Percentiles rank a stretch among this genome's conserved stretches.
Conservation (phyloP, 2,797 vertebrate genomes). For the Enteromius mattozi region DNA sequence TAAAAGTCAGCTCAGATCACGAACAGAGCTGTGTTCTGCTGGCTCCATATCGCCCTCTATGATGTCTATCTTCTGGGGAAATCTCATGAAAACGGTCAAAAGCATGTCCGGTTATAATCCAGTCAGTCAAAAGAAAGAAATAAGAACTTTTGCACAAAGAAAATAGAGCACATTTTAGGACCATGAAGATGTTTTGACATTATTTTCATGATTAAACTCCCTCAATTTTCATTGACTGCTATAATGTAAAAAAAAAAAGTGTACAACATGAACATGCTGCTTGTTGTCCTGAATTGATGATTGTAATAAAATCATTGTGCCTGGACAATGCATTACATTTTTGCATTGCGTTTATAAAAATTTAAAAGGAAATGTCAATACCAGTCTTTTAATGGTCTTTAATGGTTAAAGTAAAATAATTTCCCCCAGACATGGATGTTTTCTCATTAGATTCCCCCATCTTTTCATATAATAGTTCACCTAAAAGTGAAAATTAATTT, state of each 20-base stretch:
- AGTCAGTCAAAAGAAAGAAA: background rate
- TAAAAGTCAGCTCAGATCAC: conserved; percentile 13
- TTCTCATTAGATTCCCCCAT: background rate
- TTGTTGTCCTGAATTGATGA: background rate
- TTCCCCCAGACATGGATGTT: background rate
- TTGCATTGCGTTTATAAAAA: background rate
- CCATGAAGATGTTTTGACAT: background rate
- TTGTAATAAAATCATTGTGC: background rate
- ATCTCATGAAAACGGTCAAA: background rate
- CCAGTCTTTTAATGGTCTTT: background rate
- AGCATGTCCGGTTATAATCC: background rate
- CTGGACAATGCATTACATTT: background rate
- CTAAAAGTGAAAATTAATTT: background rate
- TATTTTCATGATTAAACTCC: background rate
- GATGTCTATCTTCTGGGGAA: background rate
- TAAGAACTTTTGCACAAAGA: background rate
- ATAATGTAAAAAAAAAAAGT: background rate
- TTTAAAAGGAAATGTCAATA: background rate
- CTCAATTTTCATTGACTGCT: background rate
- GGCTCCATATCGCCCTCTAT: background rate
- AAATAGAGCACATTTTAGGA: background rate
- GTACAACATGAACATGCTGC: background rate
- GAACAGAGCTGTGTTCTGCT: background rate
- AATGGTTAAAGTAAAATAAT: background rate
- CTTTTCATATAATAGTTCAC: background rate